phyloP scores from a whole-genome alignment of 2,888 invertebrate genomes.

The Serripes groenlandicus region DNA sequence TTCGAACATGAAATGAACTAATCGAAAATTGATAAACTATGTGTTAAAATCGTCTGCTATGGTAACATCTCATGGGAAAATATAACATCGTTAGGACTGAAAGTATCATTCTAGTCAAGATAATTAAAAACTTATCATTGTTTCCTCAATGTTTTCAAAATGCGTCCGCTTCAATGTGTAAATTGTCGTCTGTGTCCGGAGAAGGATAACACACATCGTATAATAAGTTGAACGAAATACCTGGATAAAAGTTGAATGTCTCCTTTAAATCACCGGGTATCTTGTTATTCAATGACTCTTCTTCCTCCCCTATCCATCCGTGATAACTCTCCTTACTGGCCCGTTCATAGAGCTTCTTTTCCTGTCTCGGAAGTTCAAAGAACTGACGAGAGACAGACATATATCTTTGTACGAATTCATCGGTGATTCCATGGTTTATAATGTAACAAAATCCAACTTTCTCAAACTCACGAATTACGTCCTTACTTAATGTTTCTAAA shows the following conservation, averaged over 20 bases:
- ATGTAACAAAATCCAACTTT: conserved; percentile 25
- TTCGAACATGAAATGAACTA: too few relatives aligned
- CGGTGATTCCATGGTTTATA: conserved; percentile 11
- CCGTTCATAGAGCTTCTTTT: conserved; percentile 34
- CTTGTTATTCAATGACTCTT: conserved; percentile 34
- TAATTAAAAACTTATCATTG: too few relatives aligned
- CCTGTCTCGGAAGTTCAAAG: conserved; percentile 45
- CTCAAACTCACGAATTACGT: not conserved
- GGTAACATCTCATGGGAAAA: too few relatives aligned
- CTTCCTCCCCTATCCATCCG: conserved; percentile 32
- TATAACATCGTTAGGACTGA: too few relatives aligned
- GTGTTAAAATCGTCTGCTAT: too few relatives aligned
- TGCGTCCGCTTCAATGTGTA: too few relatives aligned
- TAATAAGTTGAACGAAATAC: too few relatives aligned
- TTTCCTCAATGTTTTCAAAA: too few relatives aligned
- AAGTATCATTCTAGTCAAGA: too few relatives aligned
- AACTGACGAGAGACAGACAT: not conserved
- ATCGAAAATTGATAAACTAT: too few relatives aligned
- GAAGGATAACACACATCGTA: too few relatives aligned
- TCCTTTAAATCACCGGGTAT: conserved; percentile 49
- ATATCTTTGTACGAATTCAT: not conserved
- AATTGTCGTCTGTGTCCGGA: too few relatives aligned
- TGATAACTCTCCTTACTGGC: conserved; percentile 5
- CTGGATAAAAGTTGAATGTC: conserved; percentile 42
- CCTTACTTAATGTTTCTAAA: not conserved